These are phyloP conservation scores for Perizoma affinitatum DNA, from an alignment of 2,888 invertebrate species.

Conservation along the genomic window DNA sequence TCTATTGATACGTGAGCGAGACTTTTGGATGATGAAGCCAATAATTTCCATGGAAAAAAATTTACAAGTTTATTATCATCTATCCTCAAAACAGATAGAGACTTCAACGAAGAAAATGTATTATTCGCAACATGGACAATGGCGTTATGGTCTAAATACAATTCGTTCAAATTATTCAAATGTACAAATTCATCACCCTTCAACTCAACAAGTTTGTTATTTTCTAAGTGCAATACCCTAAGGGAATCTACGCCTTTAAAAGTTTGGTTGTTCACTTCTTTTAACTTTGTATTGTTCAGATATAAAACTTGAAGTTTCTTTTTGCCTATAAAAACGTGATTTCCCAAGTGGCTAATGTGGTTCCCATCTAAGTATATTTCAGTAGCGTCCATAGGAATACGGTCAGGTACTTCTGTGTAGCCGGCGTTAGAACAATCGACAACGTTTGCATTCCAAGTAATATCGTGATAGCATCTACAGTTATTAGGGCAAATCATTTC, in stretches of 20 bases:
- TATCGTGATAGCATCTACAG: slow-evolving; percentile 94
- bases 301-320: slow-evolving; percentile 90
- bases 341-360: slow-evolving; percentile 89
- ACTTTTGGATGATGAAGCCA: slow-evolving; percentile 85
- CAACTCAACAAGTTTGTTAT: slow-evolving; percentile 89
- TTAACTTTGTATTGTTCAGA: slow-evolving; percentile 90
- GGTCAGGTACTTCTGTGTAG: slow-evolving; percentile 88
- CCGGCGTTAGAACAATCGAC: slow-evolving; percentile 92
- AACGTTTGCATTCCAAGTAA: slow-evolving; percentile 92
- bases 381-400: slow-evolving; percentile 95
- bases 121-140: slow-evolving; percentile 89
- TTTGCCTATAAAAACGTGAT: slow-evolving; percentile 94
- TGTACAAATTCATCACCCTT: slow-evolving; percentile 92
- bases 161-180: slow-evolving; percentile 88
- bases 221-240: slow-evolving; percentile 90
- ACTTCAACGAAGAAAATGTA: slow-evolving; percentile 90
- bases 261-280: slow-evolving; percentile 90
- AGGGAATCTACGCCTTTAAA: slow-evolving; percentile 91
- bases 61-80: slow-evolving; percentile 91
- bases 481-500: slow-evolving; percentile 94
- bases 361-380: slow-evolving; percentile 94
- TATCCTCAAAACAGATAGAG: slow-evolving; percentile 88
- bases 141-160: slow-evolving; percentile 91
- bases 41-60: slow-evolving; percentile 89
- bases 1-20: slow-evolving; percentile 88